phyloP scores from a whole-genome alignment of 2,113 vertebrate species.

The Cepphus grylle region DNA sequence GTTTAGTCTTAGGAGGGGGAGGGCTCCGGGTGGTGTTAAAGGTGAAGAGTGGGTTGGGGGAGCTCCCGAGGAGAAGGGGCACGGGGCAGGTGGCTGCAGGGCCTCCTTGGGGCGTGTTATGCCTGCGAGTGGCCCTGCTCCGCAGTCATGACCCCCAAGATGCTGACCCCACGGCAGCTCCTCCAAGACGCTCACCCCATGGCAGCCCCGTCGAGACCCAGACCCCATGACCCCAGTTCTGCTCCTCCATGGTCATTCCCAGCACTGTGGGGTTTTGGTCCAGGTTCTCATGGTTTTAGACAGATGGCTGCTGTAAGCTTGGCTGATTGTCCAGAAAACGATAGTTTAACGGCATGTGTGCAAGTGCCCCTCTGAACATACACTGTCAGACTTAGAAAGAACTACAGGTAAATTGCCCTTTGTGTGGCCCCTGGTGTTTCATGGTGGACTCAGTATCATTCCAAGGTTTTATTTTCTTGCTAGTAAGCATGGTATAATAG shows the following conservation, averaged over 20 bases:
- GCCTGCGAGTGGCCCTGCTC: not conserved
- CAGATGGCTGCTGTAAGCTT: not conserved
- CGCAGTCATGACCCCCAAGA: not conserved
- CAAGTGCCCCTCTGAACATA: fast-evolving
- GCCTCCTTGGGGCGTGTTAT: no score
- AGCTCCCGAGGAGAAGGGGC: not conserved
- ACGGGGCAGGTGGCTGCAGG: fast-evolving
- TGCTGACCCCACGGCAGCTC: no score
- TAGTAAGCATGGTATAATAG: not conserved
- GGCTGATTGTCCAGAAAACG: not conserved
- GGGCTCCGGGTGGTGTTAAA: not conserved
- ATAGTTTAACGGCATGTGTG: fast-evolving
- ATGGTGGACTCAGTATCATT: not conserved
- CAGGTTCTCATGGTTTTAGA: not conserved
- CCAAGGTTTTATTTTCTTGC: not conserved
- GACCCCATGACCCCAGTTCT: no score
- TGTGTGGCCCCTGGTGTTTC: not conserved
- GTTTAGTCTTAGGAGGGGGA: no score
- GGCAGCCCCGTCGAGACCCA: no score
- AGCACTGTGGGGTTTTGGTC: fast-evolving
- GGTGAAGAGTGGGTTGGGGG: not conserved
- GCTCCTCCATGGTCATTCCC: fast-evolving
- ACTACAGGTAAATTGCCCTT: fast-evolving
- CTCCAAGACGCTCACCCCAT: not conserved
- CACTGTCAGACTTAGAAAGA: not conserved